A percentile compares a stretch with the other conserved stretches of the same genome.
Conservation (phyloP, 2,888 invertebrate genomes). For the Malthinus flaveolus region DNA sequence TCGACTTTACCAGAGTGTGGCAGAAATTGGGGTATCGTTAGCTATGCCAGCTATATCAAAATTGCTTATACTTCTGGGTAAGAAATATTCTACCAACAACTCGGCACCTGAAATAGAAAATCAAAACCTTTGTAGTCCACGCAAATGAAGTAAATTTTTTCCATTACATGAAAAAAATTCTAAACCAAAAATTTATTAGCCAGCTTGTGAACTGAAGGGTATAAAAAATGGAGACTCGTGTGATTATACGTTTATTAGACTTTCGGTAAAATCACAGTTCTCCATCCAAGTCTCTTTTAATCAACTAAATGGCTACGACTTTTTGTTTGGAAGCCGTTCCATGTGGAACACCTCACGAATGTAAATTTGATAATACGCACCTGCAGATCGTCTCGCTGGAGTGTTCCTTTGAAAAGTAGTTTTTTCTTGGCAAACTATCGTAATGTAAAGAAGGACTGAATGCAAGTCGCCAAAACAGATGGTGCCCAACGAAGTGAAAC, state of each 20-base stretch:
- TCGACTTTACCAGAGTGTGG: slow-evolving; percentile 48
- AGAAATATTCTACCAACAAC: slow-evolving; percentile 78
- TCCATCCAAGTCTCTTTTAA: no score
- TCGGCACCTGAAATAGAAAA: slow-evolving; percentile 56
- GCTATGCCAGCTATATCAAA: slow-evolving; percentile 73
- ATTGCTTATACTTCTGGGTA: slow-evolving; percentile 81
- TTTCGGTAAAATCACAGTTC: no score
- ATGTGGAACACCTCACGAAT: no score
- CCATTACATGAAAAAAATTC: no score
- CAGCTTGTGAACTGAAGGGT: no score
- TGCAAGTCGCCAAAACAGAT: slow-evolving; percentile 49
- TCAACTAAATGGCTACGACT: no score
- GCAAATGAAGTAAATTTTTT: no score
- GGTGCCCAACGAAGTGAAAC: slow-evolving; percentile 65
- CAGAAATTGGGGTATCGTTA: slow-evolving; percentile 56
- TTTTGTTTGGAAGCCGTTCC: background rate
- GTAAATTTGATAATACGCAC: slow-evolving; percentile 32
- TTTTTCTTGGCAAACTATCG: slow-evolving; percentile 59
- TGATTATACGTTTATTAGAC: no score
- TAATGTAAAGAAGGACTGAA: slow-evolving; percentile 52
- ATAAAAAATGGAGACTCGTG: no score
- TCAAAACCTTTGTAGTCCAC: slow-evolving; percentile 33
- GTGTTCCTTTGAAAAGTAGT: slow-evolving; percentile 67
- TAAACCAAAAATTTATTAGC: no score
- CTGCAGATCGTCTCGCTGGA: slow-evolving; percentile 65